phyloP scores from a whole-genome alignment of 1,140 invertebrate genomes.

The Bombus picipes region DNA sequence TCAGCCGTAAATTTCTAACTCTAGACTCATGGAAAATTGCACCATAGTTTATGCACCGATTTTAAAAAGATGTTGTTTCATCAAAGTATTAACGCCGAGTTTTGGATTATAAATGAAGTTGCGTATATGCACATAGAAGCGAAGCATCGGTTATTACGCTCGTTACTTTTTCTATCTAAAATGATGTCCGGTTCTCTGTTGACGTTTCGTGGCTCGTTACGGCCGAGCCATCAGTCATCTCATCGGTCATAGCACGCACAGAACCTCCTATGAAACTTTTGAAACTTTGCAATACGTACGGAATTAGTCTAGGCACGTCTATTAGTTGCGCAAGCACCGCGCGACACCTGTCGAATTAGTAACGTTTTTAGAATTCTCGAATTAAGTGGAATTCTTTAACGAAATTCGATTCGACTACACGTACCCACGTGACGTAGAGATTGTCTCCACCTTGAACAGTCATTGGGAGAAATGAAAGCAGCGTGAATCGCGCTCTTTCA shows the following conservation, averaged over 20 bases:
- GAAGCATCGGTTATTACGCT: background rate
- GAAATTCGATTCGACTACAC: background rate
- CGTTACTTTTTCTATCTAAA: background rate
- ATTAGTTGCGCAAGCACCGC: background rate
- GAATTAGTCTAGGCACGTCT: slow-evolving; percentile 10
- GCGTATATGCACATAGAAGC: background rate
- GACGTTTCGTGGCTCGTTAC: slow-evolving; percentile 1
- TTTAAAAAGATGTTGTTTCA: background rate
- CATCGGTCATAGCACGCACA: background rate
- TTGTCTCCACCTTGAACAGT: no score
- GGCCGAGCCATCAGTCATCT: slow-evolving; percentile 9
- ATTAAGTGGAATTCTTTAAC: background rate
- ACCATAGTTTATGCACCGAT: background rate
- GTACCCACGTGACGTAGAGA: background rate
- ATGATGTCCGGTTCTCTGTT: background rate
- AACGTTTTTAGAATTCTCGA: background rate
- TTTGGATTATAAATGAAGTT: background rate
- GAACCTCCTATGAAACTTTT: slow-evolving; percentile 31
- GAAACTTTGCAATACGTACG: slow-evolving; percentile 2
- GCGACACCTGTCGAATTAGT: background rate
- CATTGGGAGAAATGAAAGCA: background rate
- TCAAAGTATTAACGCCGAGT: background rate
- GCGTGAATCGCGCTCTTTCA: background rate
- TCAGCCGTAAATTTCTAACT: background rate
- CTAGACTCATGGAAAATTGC: background rate